Evolutionary conservation across 53 echinoderm and acorn worm genomes (phyloP).

Genomic region (Astropecten irregularis): DNA sequence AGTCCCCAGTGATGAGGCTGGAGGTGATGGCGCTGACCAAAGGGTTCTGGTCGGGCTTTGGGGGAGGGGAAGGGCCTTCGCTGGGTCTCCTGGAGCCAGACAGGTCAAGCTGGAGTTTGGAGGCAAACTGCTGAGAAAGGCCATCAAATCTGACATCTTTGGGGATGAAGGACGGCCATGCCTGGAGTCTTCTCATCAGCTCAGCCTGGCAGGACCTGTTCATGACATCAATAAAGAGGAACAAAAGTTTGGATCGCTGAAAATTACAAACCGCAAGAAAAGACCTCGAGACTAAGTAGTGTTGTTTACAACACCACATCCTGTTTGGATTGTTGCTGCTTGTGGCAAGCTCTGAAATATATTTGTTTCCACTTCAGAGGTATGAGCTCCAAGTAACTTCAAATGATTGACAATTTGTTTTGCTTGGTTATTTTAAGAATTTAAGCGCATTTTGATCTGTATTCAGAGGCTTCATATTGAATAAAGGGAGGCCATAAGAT

Average conservation of each 20-base stretch:
- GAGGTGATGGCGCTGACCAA: slow-evolving; percentile 48
- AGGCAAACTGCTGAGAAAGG: slow-evolving; percentile 40
- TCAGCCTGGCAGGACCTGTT: slow-evolving; percentile 59
- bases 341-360: no score
- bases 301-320: no score
- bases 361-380: no score
- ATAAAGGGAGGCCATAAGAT: no score
- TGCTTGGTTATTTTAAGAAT: no score
- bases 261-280: no score
- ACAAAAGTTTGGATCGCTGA: background rate
- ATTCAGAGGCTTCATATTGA: no score
- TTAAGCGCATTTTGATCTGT: no score
- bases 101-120: slow-evolving; percentile 40
- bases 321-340: no score
- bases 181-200: slow-evolving; percentile 42
- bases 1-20: background rate
- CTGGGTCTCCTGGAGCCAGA: background rate
- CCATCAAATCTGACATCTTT: slow-evolving; percentile 36
- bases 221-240: background rate
- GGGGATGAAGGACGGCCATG: background rate
- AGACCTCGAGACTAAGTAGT: no score
- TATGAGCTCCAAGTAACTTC: no score
- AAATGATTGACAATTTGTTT: no score
- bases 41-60: slow-evolving; percentile 29
- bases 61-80: background rate